Evolutionary conservation across 2,888 invertebrate genomes (phyloP).

Genomic region (Reticulitermes lucifugus): DNA sequence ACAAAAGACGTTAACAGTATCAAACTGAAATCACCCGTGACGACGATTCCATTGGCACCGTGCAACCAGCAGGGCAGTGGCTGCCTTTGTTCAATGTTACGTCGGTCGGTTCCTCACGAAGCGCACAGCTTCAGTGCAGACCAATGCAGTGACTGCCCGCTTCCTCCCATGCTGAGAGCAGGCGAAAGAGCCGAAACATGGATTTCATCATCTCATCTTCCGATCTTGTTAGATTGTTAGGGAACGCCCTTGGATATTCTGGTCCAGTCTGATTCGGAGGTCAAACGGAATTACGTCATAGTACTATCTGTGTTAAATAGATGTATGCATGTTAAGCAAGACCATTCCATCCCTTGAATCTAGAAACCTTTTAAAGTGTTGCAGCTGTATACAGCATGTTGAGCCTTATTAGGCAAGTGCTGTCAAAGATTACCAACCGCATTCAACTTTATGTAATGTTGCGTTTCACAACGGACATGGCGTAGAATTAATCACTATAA

Average conservation of each 20-base stretch:
- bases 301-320: not conserved
- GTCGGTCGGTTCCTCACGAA: not conserved
- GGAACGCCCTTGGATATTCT: conserved; percentile 38
- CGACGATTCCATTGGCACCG: too few species aligned
- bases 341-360: not conserved
- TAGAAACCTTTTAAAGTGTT: not conserved
- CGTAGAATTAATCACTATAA: conserved; percentile 3
- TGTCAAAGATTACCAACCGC: not conserved
- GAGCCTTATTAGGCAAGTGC: not conserved
- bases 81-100: not conserved
- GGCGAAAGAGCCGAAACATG: not conserved
- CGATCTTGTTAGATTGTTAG: conserved; percentile 38
- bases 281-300: conserved; percentile 26
- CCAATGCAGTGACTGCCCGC: not conserved
- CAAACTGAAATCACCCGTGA: too few species aligned
- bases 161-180: not conserved
- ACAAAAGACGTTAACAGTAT: too few species aligned
- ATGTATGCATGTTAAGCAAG: not conserved
- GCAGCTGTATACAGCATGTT: not conserved
- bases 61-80: not conserved
- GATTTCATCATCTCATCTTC: conserved; percentile 37
- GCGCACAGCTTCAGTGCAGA: not conserved
- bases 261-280: conserved; percentile 9
- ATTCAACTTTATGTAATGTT: conserved; percentile 8
- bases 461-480: conserved; percentile 16